Evolutionary conservation across 2,888 invertebrate genomes (phyloP).

Genomic region (Spisula subtruncata): DNA sequence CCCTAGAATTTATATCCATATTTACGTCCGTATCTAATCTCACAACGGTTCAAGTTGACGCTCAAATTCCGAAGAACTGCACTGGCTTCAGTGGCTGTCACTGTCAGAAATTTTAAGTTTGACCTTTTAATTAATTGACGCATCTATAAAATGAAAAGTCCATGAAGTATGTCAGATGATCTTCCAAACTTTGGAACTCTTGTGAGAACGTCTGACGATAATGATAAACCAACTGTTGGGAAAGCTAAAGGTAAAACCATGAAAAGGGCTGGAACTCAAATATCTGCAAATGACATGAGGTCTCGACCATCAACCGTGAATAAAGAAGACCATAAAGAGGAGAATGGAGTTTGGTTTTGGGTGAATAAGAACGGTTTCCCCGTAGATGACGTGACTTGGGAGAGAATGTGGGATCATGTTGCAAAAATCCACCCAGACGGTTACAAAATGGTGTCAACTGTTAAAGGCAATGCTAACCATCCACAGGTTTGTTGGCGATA

Average conservation of each 20-base stretch:
- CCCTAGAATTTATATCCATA: too few relatives aligned
- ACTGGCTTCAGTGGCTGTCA: too few relatives aligned
- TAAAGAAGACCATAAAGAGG: slow-evolving; percentile 81
- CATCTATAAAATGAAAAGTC: too few relatives aligned
- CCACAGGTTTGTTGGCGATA: slow-evolving; percentile 82
- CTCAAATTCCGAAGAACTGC: too few relatives aligned
- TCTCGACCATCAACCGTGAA: slow-evolving; percentile 68
- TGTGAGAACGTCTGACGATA: slow-evolving; percentile 19
- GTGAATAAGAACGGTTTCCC: slow-evolving; percentile 87
- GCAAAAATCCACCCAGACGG: slow-evolving; percentile 85
- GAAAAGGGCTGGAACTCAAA: slow-evolving; percentile 65
- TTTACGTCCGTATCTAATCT: too few relatives aligned
- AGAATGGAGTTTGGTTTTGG: slow-evolving; percentile 86
- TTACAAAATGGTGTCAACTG: slow-evolving; percentile 76
- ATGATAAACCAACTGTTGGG: slow-evolving; percentile 9
- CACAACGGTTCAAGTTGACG: too few relatives aligned
- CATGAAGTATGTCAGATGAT: slow-evolving; percentile 14
- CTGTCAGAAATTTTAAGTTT: too few relatives aligned
- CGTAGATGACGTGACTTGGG: slow-evolving; percentile 86
- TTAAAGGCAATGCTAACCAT: slow-evolving; percentile 74
- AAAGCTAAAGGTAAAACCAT: slow-evolving; percentile 46
- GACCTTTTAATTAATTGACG: too few relatives aligned
- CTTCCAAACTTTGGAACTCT: slow-evolving; percentile 33
- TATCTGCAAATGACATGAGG: slow-evolving; percentile 51
- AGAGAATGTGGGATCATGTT: slow-evolving; percentile 87